Evolutionary conservation across 1,140 invertebrate species (phyloP).

Genomic region (Calephelis nemesis): DNA sequence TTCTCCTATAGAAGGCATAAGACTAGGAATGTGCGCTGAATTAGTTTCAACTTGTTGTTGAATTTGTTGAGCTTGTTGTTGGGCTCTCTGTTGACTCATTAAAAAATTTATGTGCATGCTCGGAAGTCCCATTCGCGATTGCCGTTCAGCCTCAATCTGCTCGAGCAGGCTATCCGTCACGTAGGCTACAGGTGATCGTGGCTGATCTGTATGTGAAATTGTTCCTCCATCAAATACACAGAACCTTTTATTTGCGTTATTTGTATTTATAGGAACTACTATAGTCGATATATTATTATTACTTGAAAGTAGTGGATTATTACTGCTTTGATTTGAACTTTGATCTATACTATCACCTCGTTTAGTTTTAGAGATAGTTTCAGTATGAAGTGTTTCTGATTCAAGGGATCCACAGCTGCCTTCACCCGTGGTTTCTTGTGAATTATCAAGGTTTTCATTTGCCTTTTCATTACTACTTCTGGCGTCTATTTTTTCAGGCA

Average conservation of each 20-base stretch:
- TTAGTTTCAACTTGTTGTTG: slow-evolving; percentile 50
- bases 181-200: slow-evolving; percentile 65
- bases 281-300: slow-evolving; percentile 73
- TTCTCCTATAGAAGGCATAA: slow-evolving; percentile 69
- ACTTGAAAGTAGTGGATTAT: slow-evolving; percentile 71
- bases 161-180: slow-evolving; percentile 72
- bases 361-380: slow-evolving; percentile 68
- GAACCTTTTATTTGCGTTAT: slow-evolving; percentile 65
- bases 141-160: slow-evolving; percentile 71
- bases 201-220: slow-evolving; percentile 54
- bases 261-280: slow-evolving; percentile 69
- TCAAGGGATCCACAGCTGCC: slow-evolving; percentile 73
- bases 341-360: slow-evolving; percentile 68
- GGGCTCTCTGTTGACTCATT: slow-evolving; percentile 59
- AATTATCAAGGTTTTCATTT: slow-evolving; percentile 59
- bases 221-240: slow-evolving; percentile 69
- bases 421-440: slow-evolving; percentile 64
- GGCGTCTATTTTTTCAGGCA: slow-evolving; percentile 68
- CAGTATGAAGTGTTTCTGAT: slow-evolving; percentile 66
- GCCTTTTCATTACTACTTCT: slow-evolving; percentile 65
- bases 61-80: slow-evolving; percentile 36
- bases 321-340: slow-evolving; percentile 75
- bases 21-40: slow-evolving; percentile 51
- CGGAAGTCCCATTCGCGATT: slow-evolving; percentile 69
- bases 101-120: slow-evolving; percentile 76